These are phyloP conservation scores for Platypus cylindrus DNA, from an alignment of 2,888 invertebrate species.

Conservation along the genomic window DNA sequence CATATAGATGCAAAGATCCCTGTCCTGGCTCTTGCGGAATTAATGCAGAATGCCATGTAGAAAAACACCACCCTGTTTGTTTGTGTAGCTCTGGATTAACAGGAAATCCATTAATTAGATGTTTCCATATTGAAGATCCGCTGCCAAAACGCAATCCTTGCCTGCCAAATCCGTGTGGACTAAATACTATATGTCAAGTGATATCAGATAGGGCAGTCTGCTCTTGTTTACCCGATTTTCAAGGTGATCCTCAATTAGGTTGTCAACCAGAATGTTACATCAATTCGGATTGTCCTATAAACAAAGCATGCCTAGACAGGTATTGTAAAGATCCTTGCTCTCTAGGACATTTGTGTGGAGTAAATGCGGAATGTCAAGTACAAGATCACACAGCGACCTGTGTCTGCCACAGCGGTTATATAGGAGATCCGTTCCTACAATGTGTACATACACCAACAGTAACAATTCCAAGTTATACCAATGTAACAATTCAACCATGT, in stretches of 20 bases:
- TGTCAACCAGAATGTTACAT: constrained; percentile 70
- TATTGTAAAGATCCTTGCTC: constrained; percentile 64
- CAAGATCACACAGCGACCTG: constrained; percentile 75
- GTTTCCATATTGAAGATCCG: constrained; percentile 46
- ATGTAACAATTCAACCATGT: constrained; percentile 50
- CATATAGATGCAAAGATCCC: constrained; percentile 67
- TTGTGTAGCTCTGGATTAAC: constrained; percentile 56
- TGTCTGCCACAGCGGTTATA: constrained; percentile 56
- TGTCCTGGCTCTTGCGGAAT: constrained; percentile 72
- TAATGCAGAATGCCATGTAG: constrained; percentile 59
- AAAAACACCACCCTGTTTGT: constrained; percentile 70
- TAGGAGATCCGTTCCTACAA: constrained; percentile 69
- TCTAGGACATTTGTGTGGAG: constrained; percentile 59
- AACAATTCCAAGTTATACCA: constrained; percentile 29
- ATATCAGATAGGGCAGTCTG: constrained; percentile 59
- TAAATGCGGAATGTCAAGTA: constrained; percentile 67
- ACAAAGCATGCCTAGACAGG: constrained; percentile 62
- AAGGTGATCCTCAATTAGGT: constrained; percentile 66
- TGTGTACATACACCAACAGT: constrained; percentile 43
- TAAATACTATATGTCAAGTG: constrained; percentile 66
- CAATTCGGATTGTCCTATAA: constrained; percentile 65
- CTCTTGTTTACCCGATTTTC: constrained; percentile 60
- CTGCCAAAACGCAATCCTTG: constrained; percentile 52
- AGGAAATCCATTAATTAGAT: constrained; percentile 67
- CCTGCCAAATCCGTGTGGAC: constrained; percentile 61